Evolutionary conservation across 2,888 invertebrate genomes (phyloP).

Genomic region (Subacronicta megacephala): DNA sequence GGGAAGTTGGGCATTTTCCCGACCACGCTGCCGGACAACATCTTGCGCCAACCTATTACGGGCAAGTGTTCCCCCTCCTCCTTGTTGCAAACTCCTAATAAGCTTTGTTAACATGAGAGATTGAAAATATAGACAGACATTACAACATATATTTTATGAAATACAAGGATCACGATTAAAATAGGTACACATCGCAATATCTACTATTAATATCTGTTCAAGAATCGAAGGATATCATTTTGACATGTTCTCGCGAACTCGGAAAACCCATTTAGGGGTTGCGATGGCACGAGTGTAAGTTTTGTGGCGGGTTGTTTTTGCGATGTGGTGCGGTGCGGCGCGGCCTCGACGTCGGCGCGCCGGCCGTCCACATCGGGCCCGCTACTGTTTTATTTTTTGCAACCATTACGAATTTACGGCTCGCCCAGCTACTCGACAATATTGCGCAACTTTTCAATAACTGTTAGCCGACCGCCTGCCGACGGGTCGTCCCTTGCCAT

Average conservation of each 20-base stretch:
- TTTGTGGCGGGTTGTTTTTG: conserved; percentile 83
- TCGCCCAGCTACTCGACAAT: conserved; percentile 86
- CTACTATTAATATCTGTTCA: conserved; percentile 19
- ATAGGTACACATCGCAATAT: conserved; percentile 19
- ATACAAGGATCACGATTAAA: conserved; percentile 6
- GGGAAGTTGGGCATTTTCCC: conserved; percentile 81
- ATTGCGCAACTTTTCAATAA: conserved; percentile 90
- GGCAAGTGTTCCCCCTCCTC: conserved; percentile 76
- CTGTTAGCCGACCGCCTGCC: conserved; percentile 77
- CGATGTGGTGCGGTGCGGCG: conserved; percentile 54
- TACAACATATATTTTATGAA: neutral
- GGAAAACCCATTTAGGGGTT: conserved; percentile 80
- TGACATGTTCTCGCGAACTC: conserved; percentile 67
- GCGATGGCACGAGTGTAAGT: conserved; percentile 74
- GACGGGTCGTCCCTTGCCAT: conserved; percentile 76
- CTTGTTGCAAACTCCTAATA: conserved; percentile 73
- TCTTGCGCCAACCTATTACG: conserved; percentile 87
- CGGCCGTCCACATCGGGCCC: conserved; percentile 68
- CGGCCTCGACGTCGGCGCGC: conserved; percentile 56
- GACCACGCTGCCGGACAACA: conserved; percentile 79
- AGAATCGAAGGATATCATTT: conserved; percentile 46
- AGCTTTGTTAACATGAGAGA: conserved; percentile 62
- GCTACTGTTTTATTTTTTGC: conserved; percentile 85
- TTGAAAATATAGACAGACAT: conserved; percentile 20
- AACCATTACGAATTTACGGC: conserved; percentile 88